These are phyloP conservation scores for Hydroisotoma schaefferi DNA, from an alignment of 2,888 invertebrate genomes.

Conservation along the genomic window DNA sequence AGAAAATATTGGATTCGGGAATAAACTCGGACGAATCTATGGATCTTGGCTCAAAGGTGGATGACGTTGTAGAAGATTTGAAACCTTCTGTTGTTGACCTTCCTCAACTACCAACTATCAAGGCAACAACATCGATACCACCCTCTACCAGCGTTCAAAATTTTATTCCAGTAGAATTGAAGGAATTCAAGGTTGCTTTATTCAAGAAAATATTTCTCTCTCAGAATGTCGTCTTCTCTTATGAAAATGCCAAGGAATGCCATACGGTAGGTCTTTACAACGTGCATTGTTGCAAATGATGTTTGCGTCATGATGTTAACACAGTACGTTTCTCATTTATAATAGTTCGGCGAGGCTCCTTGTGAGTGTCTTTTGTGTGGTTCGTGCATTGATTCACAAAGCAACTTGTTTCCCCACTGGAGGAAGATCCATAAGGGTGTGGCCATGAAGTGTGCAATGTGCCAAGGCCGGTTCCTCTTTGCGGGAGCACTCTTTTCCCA, in stretches of 20 bases:
- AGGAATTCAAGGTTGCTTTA: slow-evolving; percentile 31
- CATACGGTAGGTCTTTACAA: no score
- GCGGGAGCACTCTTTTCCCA: slow-evolving; percentile 47
- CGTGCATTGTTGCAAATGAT: no score
- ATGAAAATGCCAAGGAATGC: slow-evolving; percentile 7
- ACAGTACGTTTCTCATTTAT: no score
- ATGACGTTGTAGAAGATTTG: no score
- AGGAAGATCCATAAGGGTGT: slow-evolving; percentile 40
- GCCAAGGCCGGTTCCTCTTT: slow-evolving; percentile 46
- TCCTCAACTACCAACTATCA: no score
- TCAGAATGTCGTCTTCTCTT: slow-evolving; percentile 32
- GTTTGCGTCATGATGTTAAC: no score
- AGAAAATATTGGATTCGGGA: no score
- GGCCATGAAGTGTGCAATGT: slow-evolving; percentile 48
- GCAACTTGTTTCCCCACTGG: slow-evolving; percentile 46
- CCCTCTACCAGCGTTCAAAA: no score
- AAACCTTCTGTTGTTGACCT: no score
- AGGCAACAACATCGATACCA: no score
- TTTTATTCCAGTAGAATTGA: slow-evolving; percentile 29
- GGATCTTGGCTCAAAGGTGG: no score
- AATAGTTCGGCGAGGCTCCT: slow-evolving; percentile 38
- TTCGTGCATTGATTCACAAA: slow-evolving; percentile 26
- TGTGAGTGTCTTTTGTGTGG: slow-evolving; percentile 49
- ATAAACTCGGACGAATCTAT: no score
- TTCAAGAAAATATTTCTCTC: slow-evolving; percentile 42